Evolutionary conservation across 2,797 vertebrate genomes (phyloP), one percentile per base, ranked within the genome.

Genomic region (Dallia pectoralis): DNA sequence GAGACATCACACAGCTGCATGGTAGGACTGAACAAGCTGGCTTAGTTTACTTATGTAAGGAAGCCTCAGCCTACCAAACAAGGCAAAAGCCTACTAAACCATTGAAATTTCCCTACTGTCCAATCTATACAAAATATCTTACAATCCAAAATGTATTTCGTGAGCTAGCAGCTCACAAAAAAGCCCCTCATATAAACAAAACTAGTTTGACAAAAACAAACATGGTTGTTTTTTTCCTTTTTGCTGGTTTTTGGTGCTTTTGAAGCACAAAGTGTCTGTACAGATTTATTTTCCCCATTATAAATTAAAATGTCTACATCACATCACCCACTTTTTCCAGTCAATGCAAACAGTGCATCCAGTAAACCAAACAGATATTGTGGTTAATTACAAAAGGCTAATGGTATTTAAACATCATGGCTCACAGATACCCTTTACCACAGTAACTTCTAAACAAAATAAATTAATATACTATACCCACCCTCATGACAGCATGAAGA

Each of bases 351-450:
- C 81, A 74, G 70, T 51, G 67, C 78, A 75, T 82, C 70, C 72
- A 63, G 63, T 68, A 61, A n/a, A 70, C 72, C 71, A 69, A 77
- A 68, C 77, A 80, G 74, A 64, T 81, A 74, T 4, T 71, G 22
- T 14, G 69, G 75, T 80, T 59, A 64, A 64, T 85, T 75, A 82
- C 32, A 44, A 76, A n/a, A 88, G 86, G 88, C 87, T 91, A 85
- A 90, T 86, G 88, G 85, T 81, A 81, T 86, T 81, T 44, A 44
- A 87, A 86, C 87, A 89, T 85, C 40, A 80, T 85, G 85, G 82
- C 84, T 89, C 80, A 82, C 80, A 74, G 86, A 86, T 86, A 79
- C 71, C 69, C 65, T 64, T 40, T 12, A 47, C 49, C 9, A 74
- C 56, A 22, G 53, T 56, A 56, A 75, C 74, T 84, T 44, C 77